Evolutionary conservation across 2,888 invertebrate genomes (phyloP), one percentile per base, ranked within the genome.

Genomic region (Aleiodes leptofemur): DNA sequence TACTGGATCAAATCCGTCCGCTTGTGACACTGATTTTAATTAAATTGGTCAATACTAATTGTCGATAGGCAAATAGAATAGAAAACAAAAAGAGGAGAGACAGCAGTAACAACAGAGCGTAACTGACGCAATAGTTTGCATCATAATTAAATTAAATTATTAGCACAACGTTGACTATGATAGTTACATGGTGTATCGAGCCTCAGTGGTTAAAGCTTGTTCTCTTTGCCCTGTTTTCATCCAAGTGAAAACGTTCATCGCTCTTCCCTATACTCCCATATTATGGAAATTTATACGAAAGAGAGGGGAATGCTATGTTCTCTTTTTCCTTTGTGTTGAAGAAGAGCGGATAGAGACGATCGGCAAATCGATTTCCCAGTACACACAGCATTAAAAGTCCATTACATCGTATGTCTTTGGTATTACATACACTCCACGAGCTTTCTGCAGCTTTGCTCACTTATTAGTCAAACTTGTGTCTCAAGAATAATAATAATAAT

Each of bases 1-100:
- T 84, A 78, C 79, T 80, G 82, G 81, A 82, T 81, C 80, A 80
- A 78, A 81, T 77, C 73, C 72, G 14, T 51, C 23, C 43, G 51
- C 69, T n/a, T 59, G 68, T 43, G 34, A 57, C 48, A 51, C 23
- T 43, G 9, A 11, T 43, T 43, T 43, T 57, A 57, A 57, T 31
- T 57, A 57, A 16, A 57, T 31, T 57, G 31, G 31, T 57, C 57
- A 31, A 13, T 57, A 31, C 13, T 57, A 31, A 13, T 8, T 11
- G 43, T 43, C 43, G 11, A 43, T 43, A 8, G 16, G 48, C 11
- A 11, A 70, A 9, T 56, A 57, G 57, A 55, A 56, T 11, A 16
- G 23, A 48, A 64, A 11, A 64, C 3, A 43, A 43, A 64, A 29
- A 57, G 23, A 23, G 56, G 2, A 23, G 23, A 23, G 23, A 23